Percentiles rank a stretch among this genome's conserved stretches.
Conservation (phyloP, 1,140 invertebrate genomes). For the Drosophila jambulina region DNA sequence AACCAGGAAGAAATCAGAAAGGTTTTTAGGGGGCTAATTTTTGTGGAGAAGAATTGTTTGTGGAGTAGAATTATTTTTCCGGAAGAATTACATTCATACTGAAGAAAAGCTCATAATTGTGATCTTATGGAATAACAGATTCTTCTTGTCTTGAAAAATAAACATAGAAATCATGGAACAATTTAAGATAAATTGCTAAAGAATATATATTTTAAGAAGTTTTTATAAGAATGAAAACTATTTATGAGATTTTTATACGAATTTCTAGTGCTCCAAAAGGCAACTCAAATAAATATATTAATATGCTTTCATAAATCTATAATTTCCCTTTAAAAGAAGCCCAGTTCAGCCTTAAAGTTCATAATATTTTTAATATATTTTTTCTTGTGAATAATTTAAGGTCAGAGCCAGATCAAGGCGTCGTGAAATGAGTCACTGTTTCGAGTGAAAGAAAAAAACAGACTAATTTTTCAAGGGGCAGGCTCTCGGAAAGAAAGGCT, state of each 20-base stretch:
- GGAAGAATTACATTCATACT: not conserved
- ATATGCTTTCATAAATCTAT: no score
- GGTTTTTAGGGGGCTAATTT: not conserved
- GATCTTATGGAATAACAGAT: accelerated
- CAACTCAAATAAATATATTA: no score
- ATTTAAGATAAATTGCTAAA: no score
- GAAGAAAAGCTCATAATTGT: not conserved
- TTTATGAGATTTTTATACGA: no score
- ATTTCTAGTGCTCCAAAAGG: no score
- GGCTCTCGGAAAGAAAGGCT: not conserved
- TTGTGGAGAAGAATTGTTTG: not conserved
- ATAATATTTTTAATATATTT: not conserved
- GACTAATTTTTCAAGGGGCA: not conserved
- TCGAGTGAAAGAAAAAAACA: not conserved
- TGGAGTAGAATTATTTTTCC: not conserved
- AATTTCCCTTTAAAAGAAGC: no score
- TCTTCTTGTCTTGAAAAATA: not conserved
- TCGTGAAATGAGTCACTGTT: conserved; percentile 4
- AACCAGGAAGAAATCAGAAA: not conserved
- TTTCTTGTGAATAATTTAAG: conserved; percentile 2
- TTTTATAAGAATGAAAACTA: no score
- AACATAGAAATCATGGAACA: no score
- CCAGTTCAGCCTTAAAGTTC: not conserved
- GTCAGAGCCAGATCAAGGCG: no score
- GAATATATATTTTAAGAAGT: no score